Percentiles rank a stretch among this genome's conserved stretches.
phyloP scores from a whole-genome alignment of 2,113 vertebrate genomes.

The Castor canadensis region DNA sequence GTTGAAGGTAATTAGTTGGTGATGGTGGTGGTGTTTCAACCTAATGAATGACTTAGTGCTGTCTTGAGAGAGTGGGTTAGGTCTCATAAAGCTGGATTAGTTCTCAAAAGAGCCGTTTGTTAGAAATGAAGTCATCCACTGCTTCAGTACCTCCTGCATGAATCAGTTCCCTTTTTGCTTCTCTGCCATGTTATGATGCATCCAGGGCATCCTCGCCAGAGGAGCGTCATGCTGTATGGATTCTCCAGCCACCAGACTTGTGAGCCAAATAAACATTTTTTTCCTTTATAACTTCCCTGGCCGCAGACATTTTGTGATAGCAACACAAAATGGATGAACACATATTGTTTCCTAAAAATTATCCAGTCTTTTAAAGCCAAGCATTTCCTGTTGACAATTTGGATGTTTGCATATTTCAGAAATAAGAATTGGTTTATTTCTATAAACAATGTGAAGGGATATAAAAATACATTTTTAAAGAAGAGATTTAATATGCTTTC shows the following conservation, averaged over 20 bases:
- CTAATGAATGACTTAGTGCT: background rate
- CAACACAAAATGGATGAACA: background rate
- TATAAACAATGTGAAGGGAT: background rate
- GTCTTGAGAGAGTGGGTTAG: background rate
- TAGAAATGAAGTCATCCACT: background rate
- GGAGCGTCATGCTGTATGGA: background rate
- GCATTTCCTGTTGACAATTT: background rate
- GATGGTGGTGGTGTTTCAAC: background rate
- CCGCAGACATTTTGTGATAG: background rate
- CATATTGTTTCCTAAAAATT: background rate
- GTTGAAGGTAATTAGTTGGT: background rate
- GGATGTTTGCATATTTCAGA: background rate
- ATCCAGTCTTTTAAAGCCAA: background rate
- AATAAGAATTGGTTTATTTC: background rate
- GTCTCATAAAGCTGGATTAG: background rate
- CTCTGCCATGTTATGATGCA: background rate
- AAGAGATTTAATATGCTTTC: background rate
- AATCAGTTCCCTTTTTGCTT: background rate
- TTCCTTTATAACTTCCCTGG: background rate
- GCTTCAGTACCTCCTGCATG: background rate
- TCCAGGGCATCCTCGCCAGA: background rate
- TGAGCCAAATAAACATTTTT: background rate
- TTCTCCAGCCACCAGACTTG: background rate
- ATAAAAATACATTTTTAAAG: constrained; percentile 7
- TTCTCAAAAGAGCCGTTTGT: background rate